phyloP scores from a whole-genome alignment of 2,113 vertebrate species.

The Boulengerochromis microlepis region DNA sequence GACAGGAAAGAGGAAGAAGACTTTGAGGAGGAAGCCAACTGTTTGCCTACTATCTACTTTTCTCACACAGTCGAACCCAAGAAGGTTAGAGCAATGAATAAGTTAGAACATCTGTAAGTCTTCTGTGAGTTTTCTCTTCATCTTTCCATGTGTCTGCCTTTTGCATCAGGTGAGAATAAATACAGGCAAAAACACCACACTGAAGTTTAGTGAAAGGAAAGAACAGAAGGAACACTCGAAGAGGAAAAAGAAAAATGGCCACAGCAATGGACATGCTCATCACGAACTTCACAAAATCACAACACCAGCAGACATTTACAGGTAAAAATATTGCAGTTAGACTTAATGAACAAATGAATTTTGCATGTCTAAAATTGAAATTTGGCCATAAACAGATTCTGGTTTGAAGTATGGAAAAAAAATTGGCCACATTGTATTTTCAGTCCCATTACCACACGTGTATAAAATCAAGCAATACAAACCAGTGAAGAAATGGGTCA shows the following conservation, averaged over 20 bases:
- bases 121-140: not conserved
- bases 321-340: constrained; percentile 57
- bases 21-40: constrained; percentile 48
- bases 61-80: constrained; percentile 93
- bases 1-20: constrained; percentile 43
- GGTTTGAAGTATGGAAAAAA: accelerated
- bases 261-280: constrained; percentile 73
- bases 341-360: not conserved
- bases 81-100: constrained; percentile 69
- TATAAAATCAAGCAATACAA: not conserved
- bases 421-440: not conserved
- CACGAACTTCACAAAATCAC: constrained; percentile 82
- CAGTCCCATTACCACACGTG: not conserved
- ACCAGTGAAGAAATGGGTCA: not conserved
- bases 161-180: constrained; percentile 90
- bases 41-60: constrained; percentile 90
- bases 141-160: not conserved
- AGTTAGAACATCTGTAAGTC: not conserved
- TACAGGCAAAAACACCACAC: constrained; percentile 92
- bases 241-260: constrained; percentile 86
- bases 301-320: constrained; percentile 90
- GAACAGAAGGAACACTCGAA: constrained; percentile 84
- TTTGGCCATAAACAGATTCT: accelerated
- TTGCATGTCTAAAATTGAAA: not conserved
- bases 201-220: constrained; percentile 95